A percentile compares a stretch with the other conserved stretches of the same genome.
These are phyloP conservation scores for Cyrtorhinus lividipennis DNA, from an alignment of 1,140 invertebrate genomes.

Conservation along the genomic window DNA sequence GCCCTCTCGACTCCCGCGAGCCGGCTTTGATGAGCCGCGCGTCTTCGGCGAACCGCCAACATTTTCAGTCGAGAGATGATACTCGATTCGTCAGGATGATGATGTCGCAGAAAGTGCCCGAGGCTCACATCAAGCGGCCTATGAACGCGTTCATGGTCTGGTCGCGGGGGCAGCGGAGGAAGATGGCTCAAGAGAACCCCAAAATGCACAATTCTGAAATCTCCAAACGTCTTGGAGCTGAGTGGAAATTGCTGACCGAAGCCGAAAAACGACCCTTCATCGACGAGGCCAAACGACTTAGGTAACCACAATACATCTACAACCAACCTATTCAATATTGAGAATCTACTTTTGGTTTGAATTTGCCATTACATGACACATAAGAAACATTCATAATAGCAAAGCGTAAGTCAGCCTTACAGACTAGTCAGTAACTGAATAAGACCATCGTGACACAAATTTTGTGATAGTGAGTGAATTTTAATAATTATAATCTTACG, in stretches of 20 bases:
- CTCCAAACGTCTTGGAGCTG: slow-evolving; percentile 72
- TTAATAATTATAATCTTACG: too few species aligned
- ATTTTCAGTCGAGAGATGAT: slow-evolving; percentile 7
- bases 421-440: too few species aligned
- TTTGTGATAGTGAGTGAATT: too few species aligned
- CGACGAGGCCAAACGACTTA: slow-evolving; percentile 85
- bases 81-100: slow-evolving; percentile 6
- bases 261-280: slow-evolving; percentile 89
- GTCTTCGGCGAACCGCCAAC: too few species aligned
- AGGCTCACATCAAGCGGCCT: slow-evolving; percentile 62
- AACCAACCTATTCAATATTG: too few species aligned
- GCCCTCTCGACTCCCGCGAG: background rate
- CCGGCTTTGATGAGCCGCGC: background rate
- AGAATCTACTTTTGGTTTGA: too few species aligned
- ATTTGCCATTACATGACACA: too few species aligned
- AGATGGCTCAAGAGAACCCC: slow-evolving; percentile 96
- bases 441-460: too few species aligned
- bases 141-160: slow-evolving; percentile 94
- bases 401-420: too few species aligned
- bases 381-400: too few species aligned
- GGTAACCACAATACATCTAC: too few species aligned
- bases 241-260: slow-evolving; percentile 81
- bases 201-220: slow-evolving; percentile 97
- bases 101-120: slow-evolving; percentile 13
- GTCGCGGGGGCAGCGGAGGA: slow-evolving; percentile 73